Evolutionary conservation across 1,140 invertebrate species (phyloP).

Genomic region (Drosophila tristis): DNA sequence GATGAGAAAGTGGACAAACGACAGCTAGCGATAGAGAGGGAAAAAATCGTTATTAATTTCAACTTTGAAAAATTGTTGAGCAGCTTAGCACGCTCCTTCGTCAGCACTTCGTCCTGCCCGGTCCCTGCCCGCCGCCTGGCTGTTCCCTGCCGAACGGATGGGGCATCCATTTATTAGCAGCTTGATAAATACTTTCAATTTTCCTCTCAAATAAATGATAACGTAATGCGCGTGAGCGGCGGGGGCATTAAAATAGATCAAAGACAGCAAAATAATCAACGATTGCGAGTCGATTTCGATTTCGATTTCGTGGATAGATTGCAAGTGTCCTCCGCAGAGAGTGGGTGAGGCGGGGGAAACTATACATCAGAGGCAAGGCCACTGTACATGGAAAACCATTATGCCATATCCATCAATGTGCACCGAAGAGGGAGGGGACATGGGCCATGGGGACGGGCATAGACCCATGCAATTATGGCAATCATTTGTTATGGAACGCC

Average conservation of each 20-base stretch:
- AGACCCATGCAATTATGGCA: constrained; percentile 40
- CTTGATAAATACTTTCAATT: constrained; percentile 82
- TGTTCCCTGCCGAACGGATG: not conserved
- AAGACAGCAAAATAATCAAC: constrained; percentile 54
- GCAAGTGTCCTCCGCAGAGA: not conserved
- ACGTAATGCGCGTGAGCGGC: constrained; percentile 55
- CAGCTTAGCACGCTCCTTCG: constrained; percentile 59
- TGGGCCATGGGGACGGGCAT: not conserved
- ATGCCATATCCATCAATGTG: constrained; percentile 9
- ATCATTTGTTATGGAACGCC: constrained; percentile 40
- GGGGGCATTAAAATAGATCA: constrained; percentile 72
- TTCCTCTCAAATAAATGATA: constrained; percentile 78
- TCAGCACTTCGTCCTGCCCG: not conserved
- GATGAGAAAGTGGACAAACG: too few species aligned
- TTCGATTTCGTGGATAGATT: constrained; percentile 1
- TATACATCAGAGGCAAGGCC: too few species aligned
- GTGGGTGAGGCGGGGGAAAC: not conserved
- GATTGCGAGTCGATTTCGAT: not conserved
- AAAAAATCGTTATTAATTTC: constrained; percentile 78
- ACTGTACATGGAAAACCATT: constrained; percentile 23
- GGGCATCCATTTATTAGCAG: constrained; percentile 78
- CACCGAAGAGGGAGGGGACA: too few species aligned
- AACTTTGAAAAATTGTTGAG: constrained; percentile 79
- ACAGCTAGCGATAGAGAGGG: constrained; percentile 12
- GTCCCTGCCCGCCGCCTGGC: too few species aligned